Evolutionary conservation across 2,113 vertebrate genomes (phyloP).

Genomic region (Pleuronectes platessa): DNA sequence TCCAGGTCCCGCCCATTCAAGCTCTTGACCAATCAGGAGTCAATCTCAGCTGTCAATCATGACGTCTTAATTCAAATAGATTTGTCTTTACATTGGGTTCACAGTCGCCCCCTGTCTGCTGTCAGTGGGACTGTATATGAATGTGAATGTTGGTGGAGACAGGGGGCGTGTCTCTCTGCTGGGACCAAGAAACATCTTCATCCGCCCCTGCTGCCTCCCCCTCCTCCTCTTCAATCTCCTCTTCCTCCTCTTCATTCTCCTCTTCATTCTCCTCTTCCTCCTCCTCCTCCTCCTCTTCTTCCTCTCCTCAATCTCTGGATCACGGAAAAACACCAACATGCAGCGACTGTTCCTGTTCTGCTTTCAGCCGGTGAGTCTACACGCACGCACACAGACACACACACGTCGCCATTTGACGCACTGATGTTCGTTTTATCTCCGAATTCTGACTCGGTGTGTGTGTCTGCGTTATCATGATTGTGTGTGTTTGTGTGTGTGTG

Average conservation of each 20-base stretch:
- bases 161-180: too few species aligned
- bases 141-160: too few species aligned
- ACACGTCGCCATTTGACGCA: neutral
- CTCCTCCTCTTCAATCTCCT: neutral
- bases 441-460: neutral
- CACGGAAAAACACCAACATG: neutral
- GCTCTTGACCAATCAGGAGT: too few species aligned
- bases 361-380: neutral
- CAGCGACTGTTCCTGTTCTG: neutral
- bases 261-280: too few species aligned
- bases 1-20: too few species aligned
- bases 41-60: too few species aligned
- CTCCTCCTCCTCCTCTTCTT: neutral
- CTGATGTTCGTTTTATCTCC: neutral
- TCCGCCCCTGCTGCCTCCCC: neutral
- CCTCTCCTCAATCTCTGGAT: neutral
- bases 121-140: too few species aligned
- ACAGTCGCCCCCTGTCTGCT: too few species aligned
- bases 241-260: neutral
- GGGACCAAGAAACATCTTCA: neutral
- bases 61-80: too few species aligned
- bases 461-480: neutral
- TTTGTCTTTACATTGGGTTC: too few species aligned
- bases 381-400: neutral
- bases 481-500: neutral